phyloP scores from a whole-genome alignment of 2,888 invertebrate genomes.

The Lissonota sp. region DNA sequence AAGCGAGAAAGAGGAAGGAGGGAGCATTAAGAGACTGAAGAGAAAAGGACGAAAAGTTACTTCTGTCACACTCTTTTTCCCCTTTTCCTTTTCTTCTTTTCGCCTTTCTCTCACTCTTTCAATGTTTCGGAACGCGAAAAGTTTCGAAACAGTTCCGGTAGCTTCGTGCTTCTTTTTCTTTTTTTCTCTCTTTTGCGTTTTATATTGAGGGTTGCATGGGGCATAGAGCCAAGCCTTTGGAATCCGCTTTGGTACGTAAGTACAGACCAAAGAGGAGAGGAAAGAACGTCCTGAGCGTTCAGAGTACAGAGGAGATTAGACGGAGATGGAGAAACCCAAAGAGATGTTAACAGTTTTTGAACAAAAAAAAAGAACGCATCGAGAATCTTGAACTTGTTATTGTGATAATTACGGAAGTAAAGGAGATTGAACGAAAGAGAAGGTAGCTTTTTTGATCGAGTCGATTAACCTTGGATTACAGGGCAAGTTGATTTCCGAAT shows the following conservation, averaged over 20 bases:
- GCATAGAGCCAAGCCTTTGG: slow-evolving; percentile 27
- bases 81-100: background rate
- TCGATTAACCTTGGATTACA: no score
- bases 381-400: slow-evolving; percentile 20
- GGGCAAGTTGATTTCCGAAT: no score
- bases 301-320: slow-evolving; percentile 21
- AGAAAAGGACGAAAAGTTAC: background rate
- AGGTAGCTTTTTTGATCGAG: background rate
- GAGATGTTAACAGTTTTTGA: background rate
- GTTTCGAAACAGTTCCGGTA: slow-evolving; percentile 20
- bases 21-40: slow-evolving; percentile 9
- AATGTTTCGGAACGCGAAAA: slow-evolving; percentile 1
- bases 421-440: background rate
- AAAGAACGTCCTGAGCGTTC: slow-evolving; percentile 24
- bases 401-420: slow-evolving; percentile 9
- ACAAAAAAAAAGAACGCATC: slow-evolving; percentile 8
- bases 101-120: background rate
- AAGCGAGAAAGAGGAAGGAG: slow-evolving; percentile 9
- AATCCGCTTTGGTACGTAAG: slow-evolving; percentile 50
- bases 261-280: slow-evolving; percentile 29
- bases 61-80: background rate
- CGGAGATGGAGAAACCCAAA: background rate
- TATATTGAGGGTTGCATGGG: background rate
- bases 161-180: slow-evolving; percentile 1
- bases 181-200: slow-evolving; percentile 13